Base-by-base conservation (phyloP, 1,140 invertebrate genomes). In the Colletes latitarsis region DNA sequence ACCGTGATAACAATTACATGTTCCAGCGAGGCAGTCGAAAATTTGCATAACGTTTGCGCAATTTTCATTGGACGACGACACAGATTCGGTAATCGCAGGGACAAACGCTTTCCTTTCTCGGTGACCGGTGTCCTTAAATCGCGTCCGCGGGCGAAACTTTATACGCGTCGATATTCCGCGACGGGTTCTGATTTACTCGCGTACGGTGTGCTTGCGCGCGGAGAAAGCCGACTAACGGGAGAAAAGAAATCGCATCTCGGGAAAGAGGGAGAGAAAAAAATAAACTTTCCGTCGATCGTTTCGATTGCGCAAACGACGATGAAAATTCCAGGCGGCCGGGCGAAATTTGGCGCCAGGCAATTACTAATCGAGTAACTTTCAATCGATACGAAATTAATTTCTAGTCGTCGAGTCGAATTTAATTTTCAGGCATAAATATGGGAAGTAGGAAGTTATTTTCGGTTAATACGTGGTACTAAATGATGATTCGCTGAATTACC, bases 1-100 rank as follows among this genome's bases (percentile, higher is more conserved):
- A 30, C 30, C 30, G 30, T 30, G 30, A 30, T 30, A 30, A 30
- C 30, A 30, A 30, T 30, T 30, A 30, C 30, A 30, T 30, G 30
- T 30, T 30, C 30, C 1, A 30, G 30, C 43, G 46, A 41, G 41
- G 41, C n/a, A 17, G 19, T 60, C 19, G 76, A 41, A 17, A 63
- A 52, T 77, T 77, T 71, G 71, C 67, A 17, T 77, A 77, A 77
- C 55, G 43, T 39, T 70, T 62, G 55, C 66, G 75, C 55, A 77
- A 70, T 60, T 70, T 15, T 60, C 43, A 17, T 46, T 46, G 30
- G 15, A 30, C 39, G 62, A 43, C 57, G 19, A 5, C 57, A 21
- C 19, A 30, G 30, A 58, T 58, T 30, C 58, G 19, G 58, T 62
- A 30, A 62, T 39, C 21, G 21, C 15, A 10, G 58, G 12, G 41